Conservation (phyloP, 1,140 invertebrate species). For the Potamilus streckersoni region DNA sequence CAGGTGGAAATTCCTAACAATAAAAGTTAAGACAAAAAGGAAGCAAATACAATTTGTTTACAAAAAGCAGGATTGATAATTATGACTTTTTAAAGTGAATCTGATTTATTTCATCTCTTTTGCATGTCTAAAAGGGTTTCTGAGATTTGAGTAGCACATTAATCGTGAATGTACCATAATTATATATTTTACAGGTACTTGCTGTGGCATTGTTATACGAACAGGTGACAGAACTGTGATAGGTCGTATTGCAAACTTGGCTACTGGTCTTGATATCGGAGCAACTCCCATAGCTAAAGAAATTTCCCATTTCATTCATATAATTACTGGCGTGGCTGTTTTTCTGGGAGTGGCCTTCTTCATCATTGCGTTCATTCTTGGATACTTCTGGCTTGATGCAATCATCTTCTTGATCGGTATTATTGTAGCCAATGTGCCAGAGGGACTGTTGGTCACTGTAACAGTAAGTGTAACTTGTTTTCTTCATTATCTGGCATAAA, state of each 20-base stretch:
- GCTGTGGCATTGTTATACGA: constrained; percentile 93
- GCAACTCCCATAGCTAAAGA: constrained; percentile 98
- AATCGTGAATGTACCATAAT: too few relatives aligned
- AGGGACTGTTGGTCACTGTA: constrained; percentile 96
- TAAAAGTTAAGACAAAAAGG: too few relatives aligned
- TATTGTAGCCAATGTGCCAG: constrained; percentile 97
- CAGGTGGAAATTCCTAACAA: too few relatives aligned
- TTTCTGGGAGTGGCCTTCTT: constrained; percentile 98
- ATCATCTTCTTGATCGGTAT: constrained; percentile 98
- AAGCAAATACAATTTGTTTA: too few relatives aligned
- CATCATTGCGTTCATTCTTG: constrained; percentile 93
- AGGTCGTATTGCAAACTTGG: constrained; percentile 96
- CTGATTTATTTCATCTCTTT: too few relatives aligned
- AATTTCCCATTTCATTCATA: constrained; percentile 98
- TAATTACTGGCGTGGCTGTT: constrained; percentile 97
- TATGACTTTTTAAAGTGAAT: too few relatives aligned
- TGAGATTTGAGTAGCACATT: too few relatives aligned
- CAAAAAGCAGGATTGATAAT: too few relatives aligned
- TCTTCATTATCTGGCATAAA: too few relatives aligned
- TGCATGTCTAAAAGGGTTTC: too few relatives aligned
- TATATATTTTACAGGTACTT: constrained; percentile 75
- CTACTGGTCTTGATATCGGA: constrained; percentile 93
- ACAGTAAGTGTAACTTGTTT: constrained; percentile 76
- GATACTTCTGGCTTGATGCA: constrained; percentile 97
- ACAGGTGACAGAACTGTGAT: constrained; percentile 98